Base-by-base conservation (phyloP, 2,888 invertebrate genomes). In the Drosophila nigritarsus region DNA sequence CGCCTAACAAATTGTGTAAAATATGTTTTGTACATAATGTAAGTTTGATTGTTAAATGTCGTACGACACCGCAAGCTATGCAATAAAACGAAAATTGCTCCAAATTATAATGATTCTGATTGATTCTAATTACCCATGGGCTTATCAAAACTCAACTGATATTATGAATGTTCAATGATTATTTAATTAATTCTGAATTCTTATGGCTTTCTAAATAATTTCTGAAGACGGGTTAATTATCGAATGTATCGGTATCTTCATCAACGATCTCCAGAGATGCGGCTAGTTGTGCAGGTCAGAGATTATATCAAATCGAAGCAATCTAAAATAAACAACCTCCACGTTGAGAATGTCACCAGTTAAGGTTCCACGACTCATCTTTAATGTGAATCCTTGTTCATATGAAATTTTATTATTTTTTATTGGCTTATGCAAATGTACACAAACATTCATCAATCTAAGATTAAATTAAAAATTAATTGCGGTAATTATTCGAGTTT, bases 51-150 rank as follows among this genome's bases (percentile, higher is more conserved):
- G 88, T 82, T 85, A 87, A 85, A 71, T 81, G 87, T 86, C 86
- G 65, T 66, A 83, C 77, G 70, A 81, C 69, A 86, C 73, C 68
- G 85, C 89, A 85, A 82, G 90, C 86, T 76, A 58, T 61, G 85
- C 85, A 86, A 86, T 90, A 90, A 86, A 87, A 90, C 75, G 32
- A 86, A 90, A 72, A 88, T 80, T 89, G 89, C 85, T 65, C 63
- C 15, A 75, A 77, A 77, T 59, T 27, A 11, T 20, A 40, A n/a
- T n/a, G 11, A 29, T 45, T 30, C 30, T 30, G 4, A 30, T 24
- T 54, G 8, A 45, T 24, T 15, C 27, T 8, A 15, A 15, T 45
- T 8, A 15, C 2, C 13, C 2, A 45, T 15, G 45, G 7, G 13
- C 13, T 45, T 3, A 24, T 24, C 15, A 8, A 45, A 24, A 8